A percentile compares a stretch with the other conserved stretches of the same genome.
These are phyloP conservation scores for Apantesis nais DNA, from an alignment of 2,888 invertebrate species.

Conservation along the genomic window DNA sequence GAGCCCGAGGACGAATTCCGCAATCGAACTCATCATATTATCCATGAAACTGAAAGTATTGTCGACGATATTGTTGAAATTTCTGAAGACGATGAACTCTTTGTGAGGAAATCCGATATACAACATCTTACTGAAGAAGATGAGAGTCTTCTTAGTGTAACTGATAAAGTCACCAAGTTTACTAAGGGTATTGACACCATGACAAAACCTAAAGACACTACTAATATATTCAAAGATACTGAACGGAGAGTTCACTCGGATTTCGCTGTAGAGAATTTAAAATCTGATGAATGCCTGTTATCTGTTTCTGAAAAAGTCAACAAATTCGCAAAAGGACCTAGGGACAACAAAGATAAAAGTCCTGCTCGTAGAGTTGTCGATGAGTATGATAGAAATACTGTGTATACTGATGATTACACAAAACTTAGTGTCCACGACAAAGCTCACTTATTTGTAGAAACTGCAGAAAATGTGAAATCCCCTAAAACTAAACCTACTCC, in stretches of 20 bases:
- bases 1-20: conserved; percentile 90
- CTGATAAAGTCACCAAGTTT: conserved; percentile 85
- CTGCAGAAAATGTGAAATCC: conserved; percentile 84
- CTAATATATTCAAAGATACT: conserved; percentile 63
- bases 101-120: conserved; percentile 67
- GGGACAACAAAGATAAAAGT: conserved; percentile 70
- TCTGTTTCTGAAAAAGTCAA: conserved; percentile 89
- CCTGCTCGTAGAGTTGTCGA: conserved; percentile 74
- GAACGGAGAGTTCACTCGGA: conserved; percentile 80
- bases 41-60: conserved; percentile 87
- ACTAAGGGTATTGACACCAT: conserved; percentile 72
- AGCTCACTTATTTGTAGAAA: conserved; percentile 87
- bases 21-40: conserved; percentile 71
- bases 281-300: conserved; percentile 87
- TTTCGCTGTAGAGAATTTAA: conserved; percentile 78
- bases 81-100: conserved; percentile 81
- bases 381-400: conserved; percentile 83
- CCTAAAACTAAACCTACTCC: conserved; percentile 66
- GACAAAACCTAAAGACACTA: conserved; percentile 61
- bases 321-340: conserved; percentile 86
- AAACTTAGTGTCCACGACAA: conserved; percentile 88
- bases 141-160: conserved; percentile 83
- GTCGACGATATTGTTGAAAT: conserved; percentile 85
- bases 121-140: conserved; percentile 74
- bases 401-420: conserved; percentile 79